Conservation (phyloP, 1,140 invertebrate genomes). For the Oppia nitens region DNA sequence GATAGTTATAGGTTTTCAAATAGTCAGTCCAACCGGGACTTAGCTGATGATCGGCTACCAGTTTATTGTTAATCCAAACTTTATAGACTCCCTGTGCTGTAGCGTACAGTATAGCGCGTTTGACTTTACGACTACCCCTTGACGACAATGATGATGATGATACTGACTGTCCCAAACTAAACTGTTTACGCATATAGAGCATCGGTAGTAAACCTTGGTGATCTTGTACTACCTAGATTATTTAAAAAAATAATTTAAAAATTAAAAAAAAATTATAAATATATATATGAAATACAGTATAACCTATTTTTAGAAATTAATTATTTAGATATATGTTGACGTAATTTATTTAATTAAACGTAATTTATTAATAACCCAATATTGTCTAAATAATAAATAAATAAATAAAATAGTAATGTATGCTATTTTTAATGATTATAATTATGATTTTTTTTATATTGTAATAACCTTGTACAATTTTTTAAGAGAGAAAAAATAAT, state of each 20-base stretch:
- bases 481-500: too few species aligned
- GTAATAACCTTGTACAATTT: too few species aligned
- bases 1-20: neutral
- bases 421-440: too few species aligned
- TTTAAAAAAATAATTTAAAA: neutral
- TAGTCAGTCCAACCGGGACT: neutral
- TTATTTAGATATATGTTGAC: neutral
- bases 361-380: neutral
- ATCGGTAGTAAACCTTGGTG: neutral
- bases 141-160: too few species aligned
- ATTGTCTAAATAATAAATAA: neutral
- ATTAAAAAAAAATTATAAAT: neutral
- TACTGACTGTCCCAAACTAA: neutral
- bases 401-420: too few species aligned
- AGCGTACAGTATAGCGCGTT: neutral
- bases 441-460: too few species aligned
- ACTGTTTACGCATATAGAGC: neutral
- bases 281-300: neutral
- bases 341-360: neutral
- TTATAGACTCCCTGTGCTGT: neutral
- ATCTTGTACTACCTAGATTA: neutral
- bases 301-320: neutral
- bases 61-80: neutral
- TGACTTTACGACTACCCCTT: too few species aligned
- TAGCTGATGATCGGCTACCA: neutral